phyloP scores from a whole-genome alignment of 1,140 invertebrate species.

The Aphidius gifuensis region DNA sequence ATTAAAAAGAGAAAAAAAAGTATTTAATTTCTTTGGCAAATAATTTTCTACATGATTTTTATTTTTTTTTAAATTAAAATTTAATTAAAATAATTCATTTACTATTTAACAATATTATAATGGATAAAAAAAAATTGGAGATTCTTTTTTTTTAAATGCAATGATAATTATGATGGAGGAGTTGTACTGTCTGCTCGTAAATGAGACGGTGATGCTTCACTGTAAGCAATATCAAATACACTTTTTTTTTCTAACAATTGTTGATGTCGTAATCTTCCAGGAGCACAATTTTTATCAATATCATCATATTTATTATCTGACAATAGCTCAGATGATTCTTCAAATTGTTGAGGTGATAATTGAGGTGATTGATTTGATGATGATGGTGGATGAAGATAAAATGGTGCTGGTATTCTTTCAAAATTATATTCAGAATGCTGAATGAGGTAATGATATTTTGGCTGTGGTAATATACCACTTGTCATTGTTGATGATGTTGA shows the following conservation, averaged over 20 bases:
- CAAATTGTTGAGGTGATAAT: slow-evolving; percentile 44
- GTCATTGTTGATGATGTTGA: slow-evolving; percentile 8
- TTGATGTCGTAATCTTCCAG: slow-evolving; percentile 59
- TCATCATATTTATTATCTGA: slow-evolving; percentile 50
- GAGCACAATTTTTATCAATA: slow-evolving; percentile 63
- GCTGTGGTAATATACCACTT: not conserved
- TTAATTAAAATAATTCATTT: no score
- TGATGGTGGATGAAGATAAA: slow-evolving; percentile 65
- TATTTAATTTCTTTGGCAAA: slow-evolving; percentile 7
- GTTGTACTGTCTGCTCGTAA: slow-evolving; percentile 58
- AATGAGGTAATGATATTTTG: slow-evolving; percentile 62
- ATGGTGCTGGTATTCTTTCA: slow-evolving; percentile 63
- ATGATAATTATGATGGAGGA: slow-evolving; percentile 43
- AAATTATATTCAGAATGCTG: slow-evolving; percentile 76
- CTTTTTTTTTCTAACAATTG: slow-evolving; percentile 87
- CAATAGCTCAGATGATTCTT: slow-evolving; percentile 43
- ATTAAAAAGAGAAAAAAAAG: no score
- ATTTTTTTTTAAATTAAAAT: slow-evolving; percentile 6
- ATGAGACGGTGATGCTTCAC: slow-evolving; percentile 72
- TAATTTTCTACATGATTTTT: not conserved
- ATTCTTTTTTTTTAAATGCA: no score
- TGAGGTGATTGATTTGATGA: slow-evolving; percentile 62
- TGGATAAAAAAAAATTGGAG: no score
- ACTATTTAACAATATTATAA: no score
- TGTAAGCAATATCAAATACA: slow-evolving; percentile 90